Base-by-base conservation (phyloP, 2,113 vertebrate species). In the Felis chaus region DNA sequence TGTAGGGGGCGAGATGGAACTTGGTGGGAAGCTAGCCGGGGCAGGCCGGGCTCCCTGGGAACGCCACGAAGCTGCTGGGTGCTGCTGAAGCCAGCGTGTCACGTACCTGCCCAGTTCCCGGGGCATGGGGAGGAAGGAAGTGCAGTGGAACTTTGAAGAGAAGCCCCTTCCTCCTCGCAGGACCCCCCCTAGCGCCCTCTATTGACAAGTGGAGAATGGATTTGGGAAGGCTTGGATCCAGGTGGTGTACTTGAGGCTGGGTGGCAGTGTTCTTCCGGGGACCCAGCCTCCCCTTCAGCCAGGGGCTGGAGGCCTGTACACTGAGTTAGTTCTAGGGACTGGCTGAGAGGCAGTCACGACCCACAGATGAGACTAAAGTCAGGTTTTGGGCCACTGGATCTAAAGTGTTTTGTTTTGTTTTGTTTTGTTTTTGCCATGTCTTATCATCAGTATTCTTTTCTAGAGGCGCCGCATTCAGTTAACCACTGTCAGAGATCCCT, bases 31-130 rank as follows among this genome's bases (percentile, higher is more conserved):
- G 31, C 41, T 31, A 45, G 80, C 13, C 12, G 45, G 29, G 36
- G 78, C 3, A 4, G 68, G 78, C 45, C 7, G 57, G 78, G 15
- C 45, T 84, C 57, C 48, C 16, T 6, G 45, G 41, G 76, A 65
- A 16, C 1, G 73, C 39, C 19, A 39, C 18, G 25, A 36, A 33
- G 94, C 33, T 39, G 45, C 66, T 65, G 65, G 39, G 33, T 53
- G 80, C 82, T 36, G 31, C 45, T 29, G 45, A 36, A n/a, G 8
- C 18, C 6, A 15, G 21, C 7, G 27, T 41, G 39, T 27, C 12
- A 0, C 1, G 8, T 50, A 7, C 27, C 33, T 6, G 33, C 19
- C 14, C 7, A 1, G 23, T 4, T 23, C 41, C 41, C 2, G 3
- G 6, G n/a, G 41, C 29, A 9, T 27, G 1, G 25, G 74, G 33